Evolutionary conservation across 1,140 invertebrate species (phyloP), one percentile per base, ranked within the genome.

Genomic region (Calephelis virginiensis): DNA sequence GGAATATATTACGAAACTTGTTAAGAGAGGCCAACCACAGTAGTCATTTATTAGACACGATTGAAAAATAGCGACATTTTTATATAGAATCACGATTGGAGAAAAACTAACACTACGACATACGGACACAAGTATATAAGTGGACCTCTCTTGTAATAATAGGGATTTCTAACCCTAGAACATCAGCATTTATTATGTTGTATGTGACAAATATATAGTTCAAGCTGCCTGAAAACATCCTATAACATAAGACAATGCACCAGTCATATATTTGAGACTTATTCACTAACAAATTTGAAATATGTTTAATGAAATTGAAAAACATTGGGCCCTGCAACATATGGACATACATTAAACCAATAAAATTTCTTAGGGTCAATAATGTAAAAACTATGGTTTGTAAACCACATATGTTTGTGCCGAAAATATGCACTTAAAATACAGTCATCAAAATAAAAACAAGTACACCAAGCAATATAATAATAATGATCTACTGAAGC

Each of bases 1-100:
- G 86, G 83, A 79, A 83, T 83, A 81, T 89, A 85, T 76, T 43
- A 66, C 64, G 37, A 46, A 61, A 38, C 63, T 43, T 5, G 8
- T 43, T 50, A 12, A 37, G 28, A 28, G 53, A 37, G 53, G 53
- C 17, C 53, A 28, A 13, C 37, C 28, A 37, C 6, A 2, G 12
- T 56, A 17, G 40, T 43, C 40, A 28, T 28, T 28, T 28, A 3
- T 28, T 43, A 43, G 8, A 43, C 28, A 28, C 28, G 28, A 28
- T 28, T 28, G 28, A 28, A 28, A 28, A 28, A 28, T 28, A 28
- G 28, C 28, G 28, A 28, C 28, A 28, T 28, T 28, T 28, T 28
- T 43, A 40, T 43, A 43, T 43, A 43, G 40, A 43, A 8, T 43
- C 8, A 43, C 40, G 7, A 43, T 7, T 8, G 6, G 40, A 43